Evolutionary conservation across 2,113 vertebrate species (phyloP).

Genomic region (Alethe castanea): DNA sequence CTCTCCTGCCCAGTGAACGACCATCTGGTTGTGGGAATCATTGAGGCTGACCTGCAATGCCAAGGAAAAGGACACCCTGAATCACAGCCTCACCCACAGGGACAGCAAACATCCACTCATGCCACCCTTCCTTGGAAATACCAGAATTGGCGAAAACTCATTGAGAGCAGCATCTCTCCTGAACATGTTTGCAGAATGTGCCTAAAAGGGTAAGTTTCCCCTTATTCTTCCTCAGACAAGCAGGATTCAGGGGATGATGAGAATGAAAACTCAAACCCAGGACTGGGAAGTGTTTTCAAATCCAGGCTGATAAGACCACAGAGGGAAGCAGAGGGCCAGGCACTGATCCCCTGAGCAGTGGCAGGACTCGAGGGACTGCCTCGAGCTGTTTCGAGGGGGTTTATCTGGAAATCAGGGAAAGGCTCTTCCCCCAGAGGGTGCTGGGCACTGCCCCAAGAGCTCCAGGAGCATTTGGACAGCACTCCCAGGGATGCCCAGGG

Average conservation of each 20-base stretch:
- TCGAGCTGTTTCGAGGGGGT: neutral
- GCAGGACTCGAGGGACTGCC: neutral
- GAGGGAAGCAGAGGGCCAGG: neutral
- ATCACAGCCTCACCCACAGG: neutral
- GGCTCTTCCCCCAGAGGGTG: neutral
- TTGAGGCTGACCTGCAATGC: conserved; percentile 88
- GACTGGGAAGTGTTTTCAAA: neutral
- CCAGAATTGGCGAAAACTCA: fast-evolving
- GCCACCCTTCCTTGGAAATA: fast-evolving
- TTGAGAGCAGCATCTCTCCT: neutral
- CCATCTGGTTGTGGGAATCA: conserved; percentile 98
- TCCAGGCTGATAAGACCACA: neutral
- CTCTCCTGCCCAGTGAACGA: conserved; percentile 97
- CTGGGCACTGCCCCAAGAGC: neutral
- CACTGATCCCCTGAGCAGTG: neutral
- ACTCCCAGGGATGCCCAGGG: fast-evolving
- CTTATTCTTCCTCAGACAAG: neutral
- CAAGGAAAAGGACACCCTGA: neutral
- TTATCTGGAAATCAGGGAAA: neutral
- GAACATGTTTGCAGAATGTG: fast-evolving
- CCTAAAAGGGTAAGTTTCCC: neutral
- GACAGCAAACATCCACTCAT: fast-evolving
- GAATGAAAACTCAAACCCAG: neutral
- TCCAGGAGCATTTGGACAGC: fast-evolving
- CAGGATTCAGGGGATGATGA: fast-evolving